A percentile compares a stretch with the other conserved stretches of the same genome.
These are phyloP conservation scores for Acanthoscelides obtectus DNA, from an alignment of 2,888 invertebrate genomes.

Conservation along the genomic window DNA sequence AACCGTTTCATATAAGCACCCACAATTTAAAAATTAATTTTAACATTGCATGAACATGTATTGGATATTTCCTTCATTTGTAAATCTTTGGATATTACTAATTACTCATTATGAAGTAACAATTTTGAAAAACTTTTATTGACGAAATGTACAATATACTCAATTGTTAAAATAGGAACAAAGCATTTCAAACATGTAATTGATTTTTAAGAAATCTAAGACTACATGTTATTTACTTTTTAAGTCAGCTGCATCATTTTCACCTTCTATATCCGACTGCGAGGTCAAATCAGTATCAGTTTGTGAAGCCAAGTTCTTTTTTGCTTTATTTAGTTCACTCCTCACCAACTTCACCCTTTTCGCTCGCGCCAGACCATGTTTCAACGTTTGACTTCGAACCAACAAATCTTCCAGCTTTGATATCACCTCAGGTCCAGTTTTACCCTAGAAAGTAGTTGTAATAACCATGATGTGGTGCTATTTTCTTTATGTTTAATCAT, in stretches of 20 bases:
- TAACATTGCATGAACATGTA: neutral
- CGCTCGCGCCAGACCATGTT: slow-evolving; percentile 54
- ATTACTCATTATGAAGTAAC: neutral
- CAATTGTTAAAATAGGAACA: neutral
- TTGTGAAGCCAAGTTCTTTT: slow-evolving; percentile 36
- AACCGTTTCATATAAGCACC: no score
- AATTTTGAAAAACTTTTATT: neutral
- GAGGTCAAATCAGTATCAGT: slow-evolving; percentile 31
- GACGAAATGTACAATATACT: neutral
- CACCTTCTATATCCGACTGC: slow-evolving; percentile 40
- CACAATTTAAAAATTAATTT: neutral
- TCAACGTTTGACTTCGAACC: slow-evolving; percentile 58
- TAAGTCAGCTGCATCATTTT: slow-evolving; percentile 15
- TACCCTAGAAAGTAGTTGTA: slow-evolving; percentile 31
- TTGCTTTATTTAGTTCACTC: slow-evolving; percentile 55
- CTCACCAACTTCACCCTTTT: slow-evolving; percentile 57
- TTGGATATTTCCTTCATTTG: neutral
- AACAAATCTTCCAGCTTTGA: slow-evolving; percentile 57
- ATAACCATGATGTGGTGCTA: no score
- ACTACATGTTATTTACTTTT: slow-evolving; percentile 12
- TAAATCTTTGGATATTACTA: neutral
- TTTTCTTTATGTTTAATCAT: neutral
- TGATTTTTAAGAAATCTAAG: neutral
- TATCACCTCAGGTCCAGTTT: slow-evolving; percentile 44
- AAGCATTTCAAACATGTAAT: neutral